A percentile compares a stretch with the other conserved stretches of the same genome.
phyloP scores from a whole-genome alignment of 2,888 invertebrate genomes.

The Colletes collaris region DNA sequence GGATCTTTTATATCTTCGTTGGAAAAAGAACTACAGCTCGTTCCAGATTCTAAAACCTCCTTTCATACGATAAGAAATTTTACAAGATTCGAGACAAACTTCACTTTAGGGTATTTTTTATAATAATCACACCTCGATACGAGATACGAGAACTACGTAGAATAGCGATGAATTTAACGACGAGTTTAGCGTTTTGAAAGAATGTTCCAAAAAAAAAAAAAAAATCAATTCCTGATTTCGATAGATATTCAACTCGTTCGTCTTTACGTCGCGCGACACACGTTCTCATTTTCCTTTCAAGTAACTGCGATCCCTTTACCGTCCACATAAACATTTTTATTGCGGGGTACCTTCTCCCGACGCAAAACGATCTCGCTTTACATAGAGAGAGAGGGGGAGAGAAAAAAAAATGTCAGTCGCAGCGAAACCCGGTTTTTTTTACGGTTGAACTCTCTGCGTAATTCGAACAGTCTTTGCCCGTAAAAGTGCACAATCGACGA shows the following conservation, averaged over 20 bases:
- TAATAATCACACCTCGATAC: too few relatives aligned
- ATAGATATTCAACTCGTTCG: constrained; percentile 11
- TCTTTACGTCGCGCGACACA: constrained; percentile 14
- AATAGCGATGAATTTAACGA: too few relatives aligned
- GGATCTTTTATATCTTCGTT: too few relatives aligned
- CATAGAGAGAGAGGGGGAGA: constrained; percentile 41
- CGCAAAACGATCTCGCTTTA: constrained; percentile 70
- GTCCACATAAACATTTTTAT: constrained; percentile 77
- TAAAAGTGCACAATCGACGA: constrained; percentile 10
- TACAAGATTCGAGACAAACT: too few relatives aligned
- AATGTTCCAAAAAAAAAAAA: too few relatives aligned
- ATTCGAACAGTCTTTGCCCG: constrained; percentile 54
- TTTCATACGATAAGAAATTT: too few relatives aligned
- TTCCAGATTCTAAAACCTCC: too few relatives aligned
- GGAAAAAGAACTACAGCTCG: too few relatives aligned
- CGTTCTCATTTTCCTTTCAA: constrained; percentile 42
- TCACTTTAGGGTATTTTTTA: too few relatives aligned
- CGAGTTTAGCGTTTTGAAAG: too few relatives aligned
- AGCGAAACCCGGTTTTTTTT: constrained; percentile 52
- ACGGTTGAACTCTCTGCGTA: constrained; percentile 68
- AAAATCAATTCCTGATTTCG: constrained; percentile 16
- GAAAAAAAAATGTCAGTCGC: constrained; percentile 57
- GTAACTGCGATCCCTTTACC: constrained; percentile 61
- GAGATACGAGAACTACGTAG: too few relatives aligned
- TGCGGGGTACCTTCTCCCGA: constrained; percentile 63